Evolutionary conservation across 1,140 invertebrate genomes (phyloP), one percentile per base, ranked within the genome.

Genomic region (Drosophila littoralis): DNA sequence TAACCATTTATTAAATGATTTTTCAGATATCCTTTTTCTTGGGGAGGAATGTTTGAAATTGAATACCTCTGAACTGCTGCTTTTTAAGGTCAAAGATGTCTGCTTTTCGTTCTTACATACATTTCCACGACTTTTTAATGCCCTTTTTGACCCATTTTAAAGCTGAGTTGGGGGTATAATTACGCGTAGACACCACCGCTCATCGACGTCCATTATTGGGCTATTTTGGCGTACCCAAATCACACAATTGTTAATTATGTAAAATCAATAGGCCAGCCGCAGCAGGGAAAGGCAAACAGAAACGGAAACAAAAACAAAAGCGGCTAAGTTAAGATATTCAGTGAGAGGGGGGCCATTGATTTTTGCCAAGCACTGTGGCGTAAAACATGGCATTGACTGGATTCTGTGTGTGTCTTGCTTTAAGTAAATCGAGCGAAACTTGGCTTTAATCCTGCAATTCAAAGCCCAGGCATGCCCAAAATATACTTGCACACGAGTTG

Each of bases 211-310:
- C 36, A 42, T 38, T 32, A 38, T 60, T 79, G 71, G 65, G 72
- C 76, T 65, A 83, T 69, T 79, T 79, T 40, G 48, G 59, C 57
- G 42, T 59, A 73, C 42, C 55, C 33, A 57, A 58, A 75, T 55
- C 51, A 65, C 42, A 74, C 64, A 72, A 64, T 58, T 73, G 64
- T 84, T 79, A 84, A 84, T 84, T 83, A 84, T 79, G 73, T 69
- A 84, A 83, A 84, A 84, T 84, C 81, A 76, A 84, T 84, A 83
- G 46, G 33, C 17, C 17, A 52, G 33, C 42, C 28, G 42, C 57
- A 59, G 10, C 42, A 35, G 54, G n/a, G 17, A 32, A 63, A 46
- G 22, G 42, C 32, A 58, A 64, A 51, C 22, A 43, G 45, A 66
- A 9, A 4, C 17, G n/a, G n/a, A n/a, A 15, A 65, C 6, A 15